Base-by-base conservation (phyloP, 2,888 invertebrate species). In the Leptinotarsa peninsularis region DNA sequence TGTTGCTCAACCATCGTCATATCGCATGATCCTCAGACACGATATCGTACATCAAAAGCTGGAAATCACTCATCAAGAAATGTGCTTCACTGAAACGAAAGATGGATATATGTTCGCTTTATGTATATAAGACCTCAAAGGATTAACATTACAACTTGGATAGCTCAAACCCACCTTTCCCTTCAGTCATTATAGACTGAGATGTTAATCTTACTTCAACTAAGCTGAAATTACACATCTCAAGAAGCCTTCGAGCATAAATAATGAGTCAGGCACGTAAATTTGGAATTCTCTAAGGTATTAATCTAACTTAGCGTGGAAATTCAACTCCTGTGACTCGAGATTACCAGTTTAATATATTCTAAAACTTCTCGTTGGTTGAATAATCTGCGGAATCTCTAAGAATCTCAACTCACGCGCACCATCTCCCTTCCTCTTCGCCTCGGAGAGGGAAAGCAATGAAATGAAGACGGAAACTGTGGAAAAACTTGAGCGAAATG, bases 261-360 rank as follows among this genome's bases (percentile, higher is more conserved):
- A 88, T 88, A 88, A 88, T 87, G 87, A 87, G 87, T 84, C 83
- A 85, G 85, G 85, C 85, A 86, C 86, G 87, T 87, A 87, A 88
- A 88, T 88, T 88, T 87, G 86, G 86, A 88, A 88, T 88, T 88
- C 88, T 88, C 88, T 83, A 85, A 88, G 88, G 88, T 88, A 88
- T 88, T 88, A 88, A 88, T 88, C 88, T 88, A 88, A 88, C 88
- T 88, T 88, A 87, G 87, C 88, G 87, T 87, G 87, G 88, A 88
- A 88, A 88, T 88, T 88, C 88, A 86, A 88, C 88, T 88, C 87
- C 86, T 86, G 87, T 81, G 87, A 87, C 87, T 87, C 86, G 85
- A 87, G 88, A 88, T 88, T 88, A 88, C 87, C 85, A 87, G 88
- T 88, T 88, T 88, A 88, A 88, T 88, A 88, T 88, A 88, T 88